Evolutionary conservation across 2,888 invertebrate species (phyloP).

Genomic region (Catotricha subobsoleta): DNA sequence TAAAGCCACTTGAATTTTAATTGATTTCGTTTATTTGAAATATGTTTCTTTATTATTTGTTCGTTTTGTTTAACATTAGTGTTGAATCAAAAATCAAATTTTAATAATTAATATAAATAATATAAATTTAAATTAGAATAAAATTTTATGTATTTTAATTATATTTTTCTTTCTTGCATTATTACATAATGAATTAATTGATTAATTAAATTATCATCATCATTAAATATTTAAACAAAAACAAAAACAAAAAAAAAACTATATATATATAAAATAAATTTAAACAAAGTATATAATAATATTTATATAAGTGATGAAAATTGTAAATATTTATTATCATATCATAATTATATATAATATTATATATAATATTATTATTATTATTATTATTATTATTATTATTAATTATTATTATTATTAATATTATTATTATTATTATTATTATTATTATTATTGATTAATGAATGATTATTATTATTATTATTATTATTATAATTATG

Average conservation of each 20-base stretch:
- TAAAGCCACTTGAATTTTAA: too few species aligned
- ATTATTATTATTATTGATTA: conserved; percentile 20
- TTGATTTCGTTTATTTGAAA: too few species aligned
- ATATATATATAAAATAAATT: conserved; percentile 10
- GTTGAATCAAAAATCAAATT: too few species aligned
- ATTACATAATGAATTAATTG: too few species aligned
- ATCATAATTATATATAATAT: background rate
- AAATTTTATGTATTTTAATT: too few species aligned
- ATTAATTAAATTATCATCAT: too few species aligned
- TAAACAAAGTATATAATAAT: conserved; percentile 5
- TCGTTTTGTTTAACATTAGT: too few species aligned
- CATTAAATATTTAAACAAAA: background rate
- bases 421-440: conserved; percentile 7
- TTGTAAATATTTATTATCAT: conserved; percentile 6
- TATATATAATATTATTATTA: background rate
- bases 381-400: background rate
- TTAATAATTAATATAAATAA: too few species aligned
- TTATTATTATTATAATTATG: conserved; percentile 53
- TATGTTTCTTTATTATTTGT: too few species aligned
- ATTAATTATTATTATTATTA: background rate
- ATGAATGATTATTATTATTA: conserved; percentile 10
- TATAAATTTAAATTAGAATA: too few species aligned
- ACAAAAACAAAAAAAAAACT: background rate
- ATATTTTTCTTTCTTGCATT: too few species aligned
- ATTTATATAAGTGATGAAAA: conserved; percentile 2